Percentiles rank a stretch among this genome's conserved stretches.
Conservation (phyloP, 2,113 vertebrate genomes). For the Athene noctua region DNA sequence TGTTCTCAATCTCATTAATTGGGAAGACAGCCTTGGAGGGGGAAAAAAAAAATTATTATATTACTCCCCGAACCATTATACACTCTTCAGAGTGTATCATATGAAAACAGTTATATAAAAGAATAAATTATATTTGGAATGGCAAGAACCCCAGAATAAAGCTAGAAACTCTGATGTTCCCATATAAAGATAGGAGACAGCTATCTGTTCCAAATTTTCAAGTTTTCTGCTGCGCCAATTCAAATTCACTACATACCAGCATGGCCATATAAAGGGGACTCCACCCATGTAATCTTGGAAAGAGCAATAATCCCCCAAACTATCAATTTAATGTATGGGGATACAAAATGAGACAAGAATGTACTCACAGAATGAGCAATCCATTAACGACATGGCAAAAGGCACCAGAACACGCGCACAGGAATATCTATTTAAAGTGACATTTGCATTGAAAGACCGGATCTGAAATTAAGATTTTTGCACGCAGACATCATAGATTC, state of each 20-base stretch:
- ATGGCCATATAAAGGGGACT: constrained; percentile 55
- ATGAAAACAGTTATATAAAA: constrained; percentile 75
- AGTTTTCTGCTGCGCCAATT: constrained; percentile 67
- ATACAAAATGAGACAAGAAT: constrained; percentile 44
- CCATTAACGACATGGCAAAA: constrained; percentile 29
- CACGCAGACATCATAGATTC: background rate
- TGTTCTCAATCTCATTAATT: constrained; percentile 70
- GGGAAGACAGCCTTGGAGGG: constrained; percentile 58
- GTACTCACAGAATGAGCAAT: background rate
- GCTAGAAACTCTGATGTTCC: constrained; percentile 71
- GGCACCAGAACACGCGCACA: background rate
- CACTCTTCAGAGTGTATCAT: constrained; percentile 63
- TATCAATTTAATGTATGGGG: constrained; percentile 58
- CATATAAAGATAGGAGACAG: constrained; percentile 75
- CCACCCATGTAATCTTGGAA: constrained; percentile 65
- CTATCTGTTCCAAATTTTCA: constrained; percentile 73
- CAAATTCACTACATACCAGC: constrained; percentile 71
- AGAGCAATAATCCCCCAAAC: constrained; percentile 43
- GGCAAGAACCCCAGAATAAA: constrained; percentile 73
- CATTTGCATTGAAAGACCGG: background rate
- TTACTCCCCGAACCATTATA: constrained; percentile 63
- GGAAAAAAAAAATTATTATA: background rate
- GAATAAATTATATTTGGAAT: constrained; percentile 76
- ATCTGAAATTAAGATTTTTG: background rate
- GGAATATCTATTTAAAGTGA: constrained; percentile 24